Percentiles rank a stretch among this genome's conserved stretches.
Conservation (phyloP, 2,797 vertebrate species). For the Gymnothorax reevesii region DNA sequence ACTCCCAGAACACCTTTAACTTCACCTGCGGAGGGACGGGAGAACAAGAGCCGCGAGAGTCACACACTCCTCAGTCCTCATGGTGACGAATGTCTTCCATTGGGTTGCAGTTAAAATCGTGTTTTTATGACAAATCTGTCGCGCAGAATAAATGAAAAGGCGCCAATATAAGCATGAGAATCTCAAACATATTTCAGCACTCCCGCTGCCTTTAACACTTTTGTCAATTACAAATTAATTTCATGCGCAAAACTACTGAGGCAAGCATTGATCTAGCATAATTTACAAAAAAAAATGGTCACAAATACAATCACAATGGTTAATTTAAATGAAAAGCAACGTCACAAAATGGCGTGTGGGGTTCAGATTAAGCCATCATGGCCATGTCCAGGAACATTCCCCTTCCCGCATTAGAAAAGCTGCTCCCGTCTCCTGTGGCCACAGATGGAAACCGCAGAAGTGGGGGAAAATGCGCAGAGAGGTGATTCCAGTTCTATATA, state of each 20-base stretch:
- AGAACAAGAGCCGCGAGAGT: background rate
- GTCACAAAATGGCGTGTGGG: too few species aligned
- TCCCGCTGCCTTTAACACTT: too few species aligned
- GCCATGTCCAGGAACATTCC: background rate
- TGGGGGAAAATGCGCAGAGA: background rate
- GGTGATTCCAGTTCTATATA: background rate
- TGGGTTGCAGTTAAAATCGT: background rate
- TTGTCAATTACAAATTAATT: background rate
- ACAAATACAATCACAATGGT: too few species aligned
- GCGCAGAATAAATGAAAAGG: background rate
- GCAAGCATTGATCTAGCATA: too few species aligned
- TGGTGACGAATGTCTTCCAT: background rate
- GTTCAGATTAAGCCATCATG: background rate
- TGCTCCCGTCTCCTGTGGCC: background rate
- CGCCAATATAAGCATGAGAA: background rate
- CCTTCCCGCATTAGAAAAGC: background rate
- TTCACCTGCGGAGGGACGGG: conserved; percentile 78
- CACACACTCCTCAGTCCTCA: background rate
- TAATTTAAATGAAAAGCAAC: too few species aligned
- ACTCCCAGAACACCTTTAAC: conserved; percentile 84
- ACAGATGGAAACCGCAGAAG: background rate
- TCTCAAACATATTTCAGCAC: background rate
- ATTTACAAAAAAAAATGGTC: too few species aligned
- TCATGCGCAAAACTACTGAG: too few species aligned
- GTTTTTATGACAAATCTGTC: background rate